Evolutionary conservation across 2,113 vertebrate species (phyloP).

Genomic region (Eulemur macaco): DNA sequence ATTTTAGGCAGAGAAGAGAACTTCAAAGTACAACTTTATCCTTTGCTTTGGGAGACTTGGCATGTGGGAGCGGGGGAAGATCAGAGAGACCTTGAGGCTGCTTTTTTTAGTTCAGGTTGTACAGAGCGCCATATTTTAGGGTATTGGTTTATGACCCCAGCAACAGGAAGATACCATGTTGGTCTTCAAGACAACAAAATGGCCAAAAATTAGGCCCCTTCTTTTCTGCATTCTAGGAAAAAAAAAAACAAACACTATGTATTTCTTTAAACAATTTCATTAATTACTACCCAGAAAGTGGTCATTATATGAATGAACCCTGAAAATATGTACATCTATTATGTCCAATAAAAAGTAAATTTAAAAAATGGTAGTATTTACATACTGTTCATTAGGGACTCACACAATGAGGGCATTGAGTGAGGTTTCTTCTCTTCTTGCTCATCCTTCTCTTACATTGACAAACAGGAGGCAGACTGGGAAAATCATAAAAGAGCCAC

Average conservation of each 20-base stretch:
- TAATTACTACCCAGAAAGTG: background rate
- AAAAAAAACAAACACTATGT: too few relatives aligned
- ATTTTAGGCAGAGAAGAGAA: background rate
- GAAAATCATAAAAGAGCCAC: background rate
- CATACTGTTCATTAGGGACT: background rate
- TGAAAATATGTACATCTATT: background rate
- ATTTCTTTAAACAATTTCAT: background rate
- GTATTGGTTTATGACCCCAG: background rate
- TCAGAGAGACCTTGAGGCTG: background rate
- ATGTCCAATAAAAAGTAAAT: background rate
- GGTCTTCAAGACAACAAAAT: background rate
- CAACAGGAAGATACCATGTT: background rate
- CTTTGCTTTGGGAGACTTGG: background rate
- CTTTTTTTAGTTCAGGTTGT: background rate
- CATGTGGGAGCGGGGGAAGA: too few relatives aligned
- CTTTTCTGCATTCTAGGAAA: background rate
- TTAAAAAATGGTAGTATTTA: background rate
- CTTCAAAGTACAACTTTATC: background rate
- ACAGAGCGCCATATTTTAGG: background rate
- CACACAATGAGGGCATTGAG: accelerated
- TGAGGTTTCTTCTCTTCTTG: background rate
- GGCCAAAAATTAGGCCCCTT: background rate
- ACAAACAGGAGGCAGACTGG: background rate
- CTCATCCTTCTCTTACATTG: background rate
- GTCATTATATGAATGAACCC: background rate